A percentile compares a stretch with the other conserved stretches of the same genome.
Evolutionary conservation across 2,113 vertebrate species (phyloP).

Genomic region (Ciconia stormi): DNA sequence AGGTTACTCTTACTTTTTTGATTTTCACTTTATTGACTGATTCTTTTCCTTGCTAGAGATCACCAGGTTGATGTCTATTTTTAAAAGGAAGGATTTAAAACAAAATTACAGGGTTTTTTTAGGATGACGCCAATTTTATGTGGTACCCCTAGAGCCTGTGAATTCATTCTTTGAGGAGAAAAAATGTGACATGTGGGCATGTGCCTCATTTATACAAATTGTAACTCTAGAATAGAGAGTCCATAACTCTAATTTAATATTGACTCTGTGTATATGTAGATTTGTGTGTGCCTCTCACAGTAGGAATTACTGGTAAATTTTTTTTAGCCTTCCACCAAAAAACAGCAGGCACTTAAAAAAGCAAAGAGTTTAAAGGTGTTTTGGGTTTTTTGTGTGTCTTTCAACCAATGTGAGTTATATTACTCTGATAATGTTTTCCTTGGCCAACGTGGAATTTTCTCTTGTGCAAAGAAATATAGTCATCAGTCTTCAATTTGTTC

Average conservation of each 20-base stretch:
- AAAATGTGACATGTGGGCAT: neutral
- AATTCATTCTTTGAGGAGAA: neutral
- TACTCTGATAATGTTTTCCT: neutral
- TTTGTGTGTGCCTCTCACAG: neutral
- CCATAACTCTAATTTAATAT: neutral
- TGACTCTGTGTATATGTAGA: neutral
- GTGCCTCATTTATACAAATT: neutral
- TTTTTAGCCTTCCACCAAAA: neutral
- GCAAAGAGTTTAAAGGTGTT: neutral
- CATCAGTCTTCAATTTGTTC: neutral
- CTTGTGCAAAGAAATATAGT: neutral
- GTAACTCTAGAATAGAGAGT: neutral
- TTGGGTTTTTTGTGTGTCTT: neutral
- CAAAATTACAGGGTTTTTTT: neutral
- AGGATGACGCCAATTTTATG: neutral
- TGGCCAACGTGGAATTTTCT: neutral
- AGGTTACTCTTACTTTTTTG: constrained; percentile 38
- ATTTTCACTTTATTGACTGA: neutral
- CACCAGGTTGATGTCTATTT: neutral
- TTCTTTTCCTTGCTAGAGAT: neutral
- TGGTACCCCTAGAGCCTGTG: neutral
- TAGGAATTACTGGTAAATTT: neutral
- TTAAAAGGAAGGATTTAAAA: neutral
- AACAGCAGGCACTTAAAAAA: neutral
- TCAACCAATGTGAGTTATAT: neutral